Percentiles rank a stretch among this genome's conserved stretches.
Evolutionary conservation across 1,140 invertebrate species (phyloP).

Genomic region (Sycophila sp.): DNA sequence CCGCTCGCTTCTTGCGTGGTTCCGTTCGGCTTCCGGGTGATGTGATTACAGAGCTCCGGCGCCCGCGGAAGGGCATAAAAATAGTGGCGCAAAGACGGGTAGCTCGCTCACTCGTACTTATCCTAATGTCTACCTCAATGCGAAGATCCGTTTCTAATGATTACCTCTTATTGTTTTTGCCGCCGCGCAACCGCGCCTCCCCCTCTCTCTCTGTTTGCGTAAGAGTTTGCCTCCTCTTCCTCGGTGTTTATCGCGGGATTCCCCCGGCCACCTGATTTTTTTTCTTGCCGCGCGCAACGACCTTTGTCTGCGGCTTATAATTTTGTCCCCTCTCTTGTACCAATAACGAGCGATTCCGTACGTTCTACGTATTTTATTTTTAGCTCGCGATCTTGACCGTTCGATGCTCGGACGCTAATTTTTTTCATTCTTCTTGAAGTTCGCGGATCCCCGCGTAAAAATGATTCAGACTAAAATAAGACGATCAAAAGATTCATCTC

Average conservation of each 20-base stretch:
- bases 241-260: neutral
- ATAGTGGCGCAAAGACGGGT: neutral
- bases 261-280: neutral
- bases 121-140: conserved; percentile 5
- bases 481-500: no score
- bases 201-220: neutral
- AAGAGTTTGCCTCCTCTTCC: neutral
- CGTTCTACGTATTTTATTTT: no score
- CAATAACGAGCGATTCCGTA: no score
- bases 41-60: conserved; percentile 17
- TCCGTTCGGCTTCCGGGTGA: conserved; percentile 26
- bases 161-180: conserved; percentile 13
- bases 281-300: neutral
- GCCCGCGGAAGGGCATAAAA: conserved; percentile 7
- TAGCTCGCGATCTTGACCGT: no score
- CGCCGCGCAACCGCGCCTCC: neutral
- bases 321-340: no score
- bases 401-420: no score
- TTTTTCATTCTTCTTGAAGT: no score
- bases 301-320: neutral
- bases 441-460: no score
- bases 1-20: conserved; percentile 25
- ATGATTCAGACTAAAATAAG: no score
- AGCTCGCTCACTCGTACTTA: neutral
- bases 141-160: conserved; percentile 21